Conservation (phyloP, 1,140 invertebrate genomes). For the Drosophila jambulina region DNA sequence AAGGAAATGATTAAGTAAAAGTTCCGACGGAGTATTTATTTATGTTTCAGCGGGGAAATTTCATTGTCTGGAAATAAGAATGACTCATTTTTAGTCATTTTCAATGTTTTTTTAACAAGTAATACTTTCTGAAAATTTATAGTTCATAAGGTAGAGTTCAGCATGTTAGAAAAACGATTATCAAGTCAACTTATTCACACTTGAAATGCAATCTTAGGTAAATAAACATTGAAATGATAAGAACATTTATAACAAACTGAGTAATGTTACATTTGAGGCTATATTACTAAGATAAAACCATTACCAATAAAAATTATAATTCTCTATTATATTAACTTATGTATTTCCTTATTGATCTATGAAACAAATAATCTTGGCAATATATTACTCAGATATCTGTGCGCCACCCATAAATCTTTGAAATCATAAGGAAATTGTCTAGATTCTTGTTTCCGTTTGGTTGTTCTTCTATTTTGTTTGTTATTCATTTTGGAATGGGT, state of each 20-base stretch:
- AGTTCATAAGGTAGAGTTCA: not conserved
- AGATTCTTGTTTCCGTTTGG: slow-evolving; percentile 24
- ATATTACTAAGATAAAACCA: not conserved
- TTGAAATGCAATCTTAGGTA: slow-evolving; percentile 23
- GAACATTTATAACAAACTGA: not conserved
- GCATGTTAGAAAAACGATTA: slow-evolving; percentile 6
- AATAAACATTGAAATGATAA: slow-evolving; percentile 32
- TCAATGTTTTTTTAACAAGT: not conserved
- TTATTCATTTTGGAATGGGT: slow-evolving; percentile 21
- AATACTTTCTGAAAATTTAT: not conserved
- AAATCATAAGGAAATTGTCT: slow-evolving; percentile 20
- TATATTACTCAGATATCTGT: not conserved
- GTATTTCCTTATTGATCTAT: not conserved
- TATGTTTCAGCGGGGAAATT: slow-evolving; percentile 1
- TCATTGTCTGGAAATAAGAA: slow-evolving; percentile 2
- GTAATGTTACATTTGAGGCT: not conserved
- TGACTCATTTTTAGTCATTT: slow-evolving; percentile 1
- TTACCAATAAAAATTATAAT: not conserved
- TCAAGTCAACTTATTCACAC: slow-evolving; percentile 17
- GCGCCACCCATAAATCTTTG: slow-evolving; percentile 2
- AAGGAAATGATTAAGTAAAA: slow-evolving; percentile 10
- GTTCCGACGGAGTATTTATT: not conserved
- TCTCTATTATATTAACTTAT: too few relatives aligned
- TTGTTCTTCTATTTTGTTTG: slow-evolving; percentile 20
- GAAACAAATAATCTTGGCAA: not conserved